A percentile compares a stretch with the other conserved stretches of the same genome.
phyloP scores from a whole-genome alignment of 23 tunicate genomes.

The Ciona savignyi region DNA sequence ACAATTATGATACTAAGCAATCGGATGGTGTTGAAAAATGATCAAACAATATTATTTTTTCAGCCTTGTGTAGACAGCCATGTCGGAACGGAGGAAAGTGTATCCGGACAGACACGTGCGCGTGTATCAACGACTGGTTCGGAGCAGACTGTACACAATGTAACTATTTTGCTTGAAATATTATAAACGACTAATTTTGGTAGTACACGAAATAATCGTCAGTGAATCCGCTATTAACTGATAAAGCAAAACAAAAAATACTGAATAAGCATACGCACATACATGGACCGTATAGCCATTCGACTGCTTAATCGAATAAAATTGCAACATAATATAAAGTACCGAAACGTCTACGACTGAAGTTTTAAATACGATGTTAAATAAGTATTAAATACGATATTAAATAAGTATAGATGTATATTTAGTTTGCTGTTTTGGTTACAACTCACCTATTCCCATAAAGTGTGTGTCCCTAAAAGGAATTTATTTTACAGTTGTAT shows the following conservation, averaged over 20 bases:
- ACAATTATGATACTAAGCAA: too few relatives aligned
- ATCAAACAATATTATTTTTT: too few relatives aligned
- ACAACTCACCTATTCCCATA: too few relatives aligned
- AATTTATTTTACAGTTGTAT: constrained; percentile 30
- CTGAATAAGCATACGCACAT: too few relatives aligned
- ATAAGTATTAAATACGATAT: not conserved
- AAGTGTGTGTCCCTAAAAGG: too few relatives aligned
- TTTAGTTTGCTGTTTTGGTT: not conserved
- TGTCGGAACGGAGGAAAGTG: constrained; percentile 46
- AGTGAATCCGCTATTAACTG: not conserved
- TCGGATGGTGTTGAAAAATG: too few relatives aligned
- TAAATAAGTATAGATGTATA: not conserved
- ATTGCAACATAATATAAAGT: too few relatives aligned
- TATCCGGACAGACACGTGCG: constrained; percentile 19
- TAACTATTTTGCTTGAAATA: not conserved
- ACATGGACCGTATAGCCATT: too few relatives aligned
- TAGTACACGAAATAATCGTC: not conserved
- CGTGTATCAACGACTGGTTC: constrained; percentile 32
- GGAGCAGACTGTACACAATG: constrained; percentile 37
- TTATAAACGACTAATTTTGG: not conserved
- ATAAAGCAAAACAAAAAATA: not conserved
- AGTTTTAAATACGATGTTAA: too few relatives aligned
- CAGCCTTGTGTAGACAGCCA: constrained; percentile 22
- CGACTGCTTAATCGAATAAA: too few relatives aligned
- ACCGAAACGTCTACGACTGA: too few relatives aligned